Base-by-base conservation (phyloP, 2,888 invertebrate genomes). In the Scelioninae gen. 2 region DNA sequence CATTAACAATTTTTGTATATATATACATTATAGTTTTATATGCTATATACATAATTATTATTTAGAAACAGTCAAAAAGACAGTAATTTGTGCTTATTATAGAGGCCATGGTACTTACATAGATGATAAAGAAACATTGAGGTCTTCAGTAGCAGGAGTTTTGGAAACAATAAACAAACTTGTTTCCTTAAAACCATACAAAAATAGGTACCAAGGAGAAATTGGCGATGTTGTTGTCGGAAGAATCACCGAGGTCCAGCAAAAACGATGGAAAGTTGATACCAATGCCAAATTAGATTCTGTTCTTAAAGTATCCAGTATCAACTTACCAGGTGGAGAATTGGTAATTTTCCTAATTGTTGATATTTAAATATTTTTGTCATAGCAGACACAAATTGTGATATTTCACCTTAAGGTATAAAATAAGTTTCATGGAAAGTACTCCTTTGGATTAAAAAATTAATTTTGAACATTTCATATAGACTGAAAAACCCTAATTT, bases 41-140 rank as follows among this genome's bases (percentile, higher is more conserved):
- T 25, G 25, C 25, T 35, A 35, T n/a, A 33, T 18, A 16, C 18
- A 41, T 16, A 41, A 4, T 37, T 4, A 37, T 10, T 13, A 37
- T 37, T 37, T 10, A 37, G 13, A n/a, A n/a, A n/a, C n/a, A n/a
- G n/a, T n/a, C n/a, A n/a, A n/a, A n/a, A n/a, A n/a, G n/a, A n/a
- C n/a, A n/a, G n/a, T 18, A 50, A 50, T 13, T 10, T 31, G 2
- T 55, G n/a, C n/a, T n/a, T 46, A 19, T 45, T 43, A 35, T 22
- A 97, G 98, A 81, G 98, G 98, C 0, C 98, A 99, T 88, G 99
- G 98, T 37, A 98, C 98, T 0, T 98, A 96, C 81, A 91, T 94
- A 58, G 89, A 90, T 50, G 93, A 93, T 80, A 92, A 93, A 69
- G 94, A 94, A 33, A 90, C 90, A 48, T 89, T 98, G 35, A 92